A percentile compares a stretch with the other conserved stretches of the same genome.
phyloP scores from a whole-genome alignment of 2,888 invertebrate genomes.

The Microctonus aethiopoides region DNA sequence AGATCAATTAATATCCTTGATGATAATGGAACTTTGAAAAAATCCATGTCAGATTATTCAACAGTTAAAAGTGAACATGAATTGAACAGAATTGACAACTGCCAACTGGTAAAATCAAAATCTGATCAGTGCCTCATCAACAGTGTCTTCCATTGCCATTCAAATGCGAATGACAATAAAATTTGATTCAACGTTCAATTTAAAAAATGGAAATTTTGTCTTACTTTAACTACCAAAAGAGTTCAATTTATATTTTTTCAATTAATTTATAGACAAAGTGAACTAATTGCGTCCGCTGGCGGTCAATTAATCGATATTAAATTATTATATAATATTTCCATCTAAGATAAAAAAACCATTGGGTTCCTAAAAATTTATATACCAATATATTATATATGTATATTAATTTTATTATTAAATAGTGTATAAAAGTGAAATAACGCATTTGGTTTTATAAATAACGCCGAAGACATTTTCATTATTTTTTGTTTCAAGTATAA shows the following conservation, averaged over 20 bases:
- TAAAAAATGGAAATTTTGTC: not conserved
- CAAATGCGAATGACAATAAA: conserved; percentile 15
- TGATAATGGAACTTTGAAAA: conserved; percentile 51
- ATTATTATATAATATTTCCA: not conserved
- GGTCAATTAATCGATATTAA: not conserved
- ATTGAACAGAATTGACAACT: not conserved
- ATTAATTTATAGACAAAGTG: not conserved
- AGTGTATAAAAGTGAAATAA: not conserved
- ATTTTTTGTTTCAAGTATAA: not conserved
- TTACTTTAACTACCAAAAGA: not conserved
- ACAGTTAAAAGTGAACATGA: conserved; percentile 24
- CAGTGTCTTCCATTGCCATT: conserved; percentile 31
- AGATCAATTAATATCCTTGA: conserved; percentile 48
- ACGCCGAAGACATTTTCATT: no score
- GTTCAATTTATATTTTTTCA: not conserved
- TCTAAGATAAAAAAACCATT: not conserved
- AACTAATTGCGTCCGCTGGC: not conserved
- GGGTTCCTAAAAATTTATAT: not conserved
- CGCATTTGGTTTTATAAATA: not conserved
- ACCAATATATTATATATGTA: not conserved
- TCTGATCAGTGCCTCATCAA: conserved; percentile 51
- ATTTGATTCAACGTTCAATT: conserved; percentile 28
- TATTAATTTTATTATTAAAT: conserved; percentile 3
- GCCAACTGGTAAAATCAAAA: conserved; percentile 45
- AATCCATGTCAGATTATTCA: conserved; percentile 57